Percentiles rank a stretch among this genome's conserved stretches.
phyloP scores from a whole-genome alignment of 1,140 invertebrate genomes.

The Patella vulgata region DNA sequence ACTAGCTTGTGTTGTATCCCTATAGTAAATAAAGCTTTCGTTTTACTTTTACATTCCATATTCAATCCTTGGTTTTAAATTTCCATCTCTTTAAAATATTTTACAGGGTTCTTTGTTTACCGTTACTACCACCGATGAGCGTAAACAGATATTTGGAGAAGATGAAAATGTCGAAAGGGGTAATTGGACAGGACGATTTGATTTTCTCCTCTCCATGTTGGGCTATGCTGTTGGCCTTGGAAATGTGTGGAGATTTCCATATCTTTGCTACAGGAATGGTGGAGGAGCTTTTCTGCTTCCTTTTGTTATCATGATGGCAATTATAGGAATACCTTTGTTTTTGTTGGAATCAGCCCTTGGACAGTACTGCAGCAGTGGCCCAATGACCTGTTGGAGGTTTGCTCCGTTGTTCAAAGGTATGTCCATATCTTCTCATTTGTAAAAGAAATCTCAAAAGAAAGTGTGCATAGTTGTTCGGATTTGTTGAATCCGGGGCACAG shows the following conservation, averaged over 20 bases:
- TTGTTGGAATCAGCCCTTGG: slow-evolving; percentile 82
- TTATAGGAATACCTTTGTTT: slow-evolving; percentile 78
- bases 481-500: no score
- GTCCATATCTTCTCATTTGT: background rate
- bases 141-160: slow-evolving; percentile 41
- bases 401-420: slow-evolving; percentile 83
- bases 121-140: slow-evolving; percentile 14
- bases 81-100: no score
- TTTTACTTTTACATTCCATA: no score
- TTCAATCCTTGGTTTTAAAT: no score
- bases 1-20: no score
- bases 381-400: slow-evolving; percentile 81
- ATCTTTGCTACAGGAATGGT: slow-evolving; percentile 62
- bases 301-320: slow-evolving; percentile 72
- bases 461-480: no score
- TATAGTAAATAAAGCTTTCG: no score
- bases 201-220: slow-evolving; percentile 89
- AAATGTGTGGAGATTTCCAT: slow-evolving; percentile 94
- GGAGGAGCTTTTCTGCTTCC: slow-evolving; percentile 77
- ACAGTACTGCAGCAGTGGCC: slow-evolving; percentile 81
- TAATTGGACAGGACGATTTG: slow-evolving; percentile 89
- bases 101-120: no score
- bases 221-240: slow-evolving; percentile 90
- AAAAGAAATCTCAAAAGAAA: no score
- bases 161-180: slow-evolving; percentile 73